A percentile compares a stretch with the other conserved stretches of the same genome.
Conservation (phyloP, 2,888 invertebrate species). For the Hypomecis punctinalis region DNA sequence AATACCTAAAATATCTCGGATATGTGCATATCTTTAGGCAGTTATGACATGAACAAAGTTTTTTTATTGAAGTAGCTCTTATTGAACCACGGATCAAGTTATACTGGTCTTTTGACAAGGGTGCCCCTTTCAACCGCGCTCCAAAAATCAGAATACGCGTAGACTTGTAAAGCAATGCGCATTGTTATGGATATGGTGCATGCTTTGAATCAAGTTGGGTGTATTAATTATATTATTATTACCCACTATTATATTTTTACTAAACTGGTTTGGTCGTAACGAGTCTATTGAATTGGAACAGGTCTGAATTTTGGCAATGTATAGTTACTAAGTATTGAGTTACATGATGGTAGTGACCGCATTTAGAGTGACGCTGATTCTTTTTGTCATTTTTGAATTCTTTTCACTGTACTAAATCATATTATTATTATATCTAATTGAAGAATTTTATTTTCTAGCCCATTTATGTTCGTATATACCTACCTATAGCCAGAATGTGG, state of each 20-base stretch:
- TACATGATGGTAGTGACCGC: slow-evolving; percentile 1
- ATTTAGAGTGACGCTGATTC: not conserved
- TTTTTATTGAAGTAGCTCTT: not conserved
- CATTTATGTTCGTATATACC: too few relatives aligned
- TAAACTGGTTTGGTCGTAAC: slow-evolving; percentile 20
- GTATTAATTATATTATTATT: slow-evolving; percentile 64
- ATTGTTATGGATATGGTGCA: slow-evolving; percentile 74
- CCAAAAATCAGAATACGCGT: slow-evolving; percentile 68
- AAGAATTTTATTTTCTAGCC: too few relatives aligned
- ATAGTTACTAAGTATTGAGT: slow-evolving; percentile 5
- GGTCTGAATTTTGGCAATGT: slow-evolving; percentile 20
- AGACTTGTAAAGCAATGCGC: slow-evolving; percentile 64
- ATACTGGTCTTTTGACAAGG: slow-evolving; percentile 58
- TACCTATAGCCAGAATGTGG: too few relatives aligned
- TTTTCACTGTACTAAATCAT: too few relatives aligned
- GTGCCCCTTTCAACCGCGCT: slow-evolving; percentile 59
- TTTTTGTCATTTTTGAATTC: not conserved
- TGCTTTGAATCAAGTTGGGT: slow-evolving; percentile 56
- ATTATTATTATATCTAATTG: too few relatives aligned
- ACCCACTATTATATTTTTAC: slow-evolving; percentile 45
- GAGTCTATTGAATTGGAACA: slow-evolving; percentile 21
- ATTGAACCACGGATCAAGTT: slow-evolving; percentile 36
- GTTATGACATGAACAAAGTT: too few relatives aligned
- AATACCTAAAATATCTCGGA: too few relatives aligned
- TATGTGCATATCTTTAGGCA: too few relatives aligned